Base-by-base conservation (phyloP, 2,888 invertebrate genomes). In the Chloromyia formosa region DNA sequence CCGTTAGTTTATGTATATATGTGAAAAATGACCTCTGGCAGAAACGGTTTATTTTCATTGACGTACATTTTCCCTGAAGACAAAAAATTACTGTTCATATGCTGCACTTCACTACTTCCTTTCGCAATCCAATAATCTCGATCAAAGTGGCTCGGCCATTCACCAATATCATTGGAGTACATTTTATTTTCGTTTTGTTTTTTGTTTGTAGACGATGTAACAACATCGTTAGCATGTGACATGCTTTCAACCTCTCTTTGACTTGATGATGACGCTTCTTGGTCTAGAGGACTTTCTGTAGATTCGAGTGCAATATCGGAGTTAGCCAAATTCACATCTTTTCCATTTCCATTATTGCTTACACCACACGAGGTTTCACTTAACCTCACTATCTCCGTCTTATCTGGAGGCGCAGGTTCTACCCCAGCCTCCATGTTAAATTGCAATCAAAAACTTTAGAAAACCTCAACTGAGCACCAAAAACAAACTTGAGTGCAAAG, bases 51-150 rank as follows among this genome's bases (percentile, higher is more conserved):
- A 42, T 35, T 35, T 40, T 62, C 62, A n/a, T 62, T 62, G 35
- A 18, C 62, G n/a, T 40, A 42, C 1, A 9, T 62, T 62, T 62
- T 62, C 42, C 23, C 14, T 61, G 61, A 62, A 42, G 42, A 9
- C 42, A 62, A 18, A 40, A 62, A 62, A 62, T 40, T 42, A 62
- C 42, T 62, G n/a, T 61, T 27, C 61, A 27, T 62, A 62, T 62
- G 62, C 10, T 62, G 62, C 42, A 62, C 42, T 62, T 62, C 35
- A 18, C 62, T 62, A 20, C 62, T 62, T 62, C 42, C 62, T 62
- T 40, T 62, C 12, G 62, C 62, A 40, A 62, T 62, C 62, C 40
- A 40, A 62, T 62, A 40, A 40, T 62, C 42, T 62, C 42, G 14
- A 40, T 62, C 62, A 40, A 62, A 62, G 62, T 40, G 35, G 7